A percentile compares a stretch with the other conserved stretches of the same genome.
Evolutionary conservation across 2,113 vertebrate species (phyloP).

Genomic region (Pygoscelis antarcticus): DNA sequence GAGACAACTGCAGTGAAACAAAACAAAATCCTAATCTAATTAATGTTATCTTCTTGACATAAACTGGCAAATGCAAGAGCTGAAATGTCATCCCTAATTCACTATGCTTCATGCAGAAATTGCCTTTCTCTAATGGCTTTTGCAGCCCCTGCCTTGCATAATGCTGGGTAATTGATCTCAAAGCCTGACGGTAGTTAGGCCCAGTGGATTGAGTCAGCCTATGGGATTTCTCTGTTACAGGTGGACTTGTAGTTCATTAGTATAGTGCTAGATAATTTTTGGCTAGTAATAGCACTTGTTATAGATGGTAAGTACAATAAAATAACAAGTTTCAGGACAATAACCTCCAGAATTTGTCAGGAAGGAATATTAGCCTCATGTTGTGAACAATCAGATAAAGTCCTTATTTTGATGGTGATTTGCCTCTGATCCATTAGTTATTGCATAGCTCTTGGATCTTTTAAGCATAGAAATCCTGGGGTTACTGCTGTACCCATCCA

Average conservation of each 20-base stretch:
- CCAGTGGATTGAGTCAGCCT: not conserved
- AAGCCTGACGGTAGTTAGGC: not conserved
- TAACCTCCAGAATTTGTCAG: not conserved
- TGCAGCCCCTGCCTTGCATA: slow-evolving; percentile 44
- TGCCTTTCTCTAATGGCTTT: slow-evolving; percentile 54
- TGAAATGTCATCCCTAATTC: slow-evolving; percentile 66
- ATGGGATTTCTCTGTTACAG: slow-evolving; percentile 32
- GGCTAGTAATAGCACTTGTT: not conserved
- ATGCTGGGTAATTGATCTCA: slow-evolving; percentile 50
- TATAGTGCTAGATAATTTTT: not conserved
- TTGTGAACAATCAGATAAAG: not conserved
- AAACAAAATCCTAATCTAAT: slow-evolving; percentile 64
- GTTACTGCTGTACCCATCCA: not conserved
- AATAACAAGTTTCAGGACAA: not conserved
- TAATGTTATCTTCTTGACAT: slow-evolving; percentile 58
- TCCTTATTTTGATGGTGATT: not conserved
- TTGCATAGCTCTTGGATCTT: not conserved
- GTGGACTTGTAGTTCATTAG: not conserved
- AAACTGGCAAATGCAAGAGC: slow-evolving; percentile 52
- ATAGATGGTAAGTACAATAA: not conserved
- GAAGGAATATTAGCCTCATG: not conserved
- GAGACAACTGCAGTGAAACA: slow-evolving; percentile 46
- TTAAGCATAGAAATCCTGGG: not conserved
- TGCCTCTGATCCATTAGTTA: not conserved
- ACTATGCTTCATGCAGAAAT: slow-evolving; percentile 29